Evolutionary conservation across 2,113 vertebrate species (phyloP), one percentile per base, ranked within the genome.

Genomic region (Rhinoderma darwinii): DNA sequence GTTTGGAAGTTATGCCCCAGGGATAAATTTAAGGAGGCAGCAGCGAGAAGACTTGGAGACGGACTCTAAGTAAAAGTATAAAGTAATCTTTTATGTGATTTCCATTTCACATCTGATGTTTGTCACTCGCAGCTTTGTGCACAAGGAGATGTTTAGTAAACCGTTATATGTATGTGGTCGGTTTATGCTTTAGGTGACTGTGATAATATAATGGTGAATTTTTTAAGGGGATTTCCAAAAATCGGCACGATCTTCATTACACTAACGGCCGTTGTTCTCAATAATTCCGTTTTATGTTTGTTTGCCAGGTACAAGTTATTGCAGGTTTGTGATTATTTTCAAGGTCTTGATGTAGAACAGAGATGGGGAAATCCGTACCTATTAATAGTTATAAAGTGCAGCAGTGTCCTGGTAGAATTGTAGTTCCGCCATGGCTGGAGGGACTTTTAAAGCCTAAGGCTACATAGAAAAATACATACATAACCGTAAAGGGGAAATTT

Each of bases 1-100:
- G 44, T 74, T 51, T 39, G 76, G 61, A 80, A 80, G 76, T 80
- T 86, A 41, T 72, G 84, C 35, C 84, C n/a, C 22, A 9, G 39
- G 66, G 75, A 35, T 18, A 35, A 37, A 47, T 35, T 30, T 32
- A 77, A 66, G 27, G 43, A 51, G 27, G 15, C 8, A 41, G 76
- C 32, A 78, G 30, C 8, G 3, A 32, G 75, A 54, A n/a, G n/a
- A n/a, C n/a, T n/a, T 72, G 37, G 17, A 30, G 32, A 54, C n/a
- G 25, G n/a, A 44, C n/a, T n/a, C 41, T n/a, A 10, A 12, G 56
- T 4, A 79, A 56, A 22, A 56, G 30, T 59, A 80, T 76, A 18
- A 41, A 81, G 32, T 27, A 20, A 43, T 81, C 37, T 27, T 81
- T 41, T n/a, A 37, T 61, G 43, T 14, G 25, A 37, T 59, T 61